Evolutionary conservation across 2,888 invertebrate species (phyloP).

Genomic region (Ametastegia equiseti): DNA sequence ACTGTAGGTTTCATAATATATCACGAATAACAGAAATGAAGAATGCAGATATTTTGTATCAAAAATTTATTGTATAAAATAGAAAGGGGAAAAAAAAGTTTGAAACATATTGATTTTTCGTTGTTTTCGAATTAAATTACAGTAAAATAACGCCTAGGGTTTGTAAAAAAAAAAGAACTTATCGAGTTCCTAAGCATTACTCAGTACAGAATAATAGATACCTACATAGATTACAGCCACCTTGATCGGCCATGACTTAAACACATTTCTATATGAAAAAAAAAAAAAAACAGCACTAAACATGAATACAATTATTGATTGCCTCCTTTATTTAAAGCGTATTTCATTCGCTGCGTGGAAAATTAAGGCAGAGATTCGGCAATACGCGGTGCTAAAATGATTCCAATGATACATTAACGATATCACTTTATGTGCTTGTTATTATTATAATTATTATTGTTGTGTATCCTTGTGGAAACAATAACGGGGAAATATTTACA

Average conservation of each 20-base stretch:
- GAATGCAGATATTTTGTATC: slow-evolving; percentile 46
- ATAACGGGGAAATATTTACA: slow-evolving; percentile 39
- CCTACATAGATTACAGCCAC: neutral
- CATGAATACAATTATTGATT: no score
- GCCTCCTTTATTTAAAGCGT: neutral
- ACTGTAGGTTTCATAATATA: no score
- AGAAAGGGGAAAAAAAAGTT: neutral
- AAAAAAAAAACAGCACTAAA: neutral
- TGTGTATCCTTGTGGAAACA: neutral
- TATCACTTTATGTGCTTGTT: neutral
- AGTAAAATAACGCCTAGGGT: neutral
- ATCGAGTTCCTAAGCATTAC: neutral
- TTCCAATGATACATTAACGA: neutral
- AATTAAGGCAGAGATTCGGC: neutral
- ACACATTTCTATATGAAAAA: neutral
- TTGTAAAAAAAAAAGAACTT: neutral
- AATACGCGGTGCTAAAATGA: neutral
- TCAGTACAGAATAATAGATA: slow-evolving; percentile 42
- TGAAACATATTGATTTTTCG: neutral
- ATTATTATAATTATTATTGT: neutral
- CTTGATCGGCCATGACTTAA: neutral
- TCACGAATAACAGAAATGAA: no score
- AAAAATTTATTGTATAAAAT: slow-evolving; percentile 56
- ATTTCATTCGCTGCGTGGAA: no score
- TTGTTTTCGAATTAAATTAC: neutral